A percentile compares a stretch with the other conserved stretches of the same genome.
These are phyloP conservation scores for Catharus bicknelli DNA, from an alignment of 2,113 vertebrate species.

Conservation along the genomic window DNA sequence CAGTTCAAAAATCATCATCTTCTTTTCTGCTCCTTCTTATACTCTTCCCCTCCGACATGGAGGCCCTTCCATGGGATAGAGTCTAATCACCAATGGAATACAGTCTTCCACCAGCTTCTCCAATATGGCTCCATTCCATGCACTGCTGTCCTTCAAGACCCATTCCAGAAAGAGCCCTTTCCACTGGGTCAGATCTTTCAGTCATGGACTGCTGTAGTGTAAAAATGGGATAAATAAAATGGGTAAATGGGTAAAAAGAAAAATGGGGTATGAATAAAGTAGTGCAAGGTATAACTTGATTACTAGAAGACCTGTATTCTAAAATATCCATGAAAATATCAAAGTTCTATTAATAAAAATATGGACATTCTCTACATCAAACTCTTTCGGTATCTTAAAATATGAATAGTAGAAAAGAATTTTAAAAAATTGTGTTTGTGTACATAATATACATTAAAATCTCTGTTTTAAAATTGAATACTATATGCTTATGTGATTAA, in stretches of 20 bases:
- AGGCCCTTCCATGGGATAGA: background rate
- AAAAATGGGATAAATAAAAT: background rate
- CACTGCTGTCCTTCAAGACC: background rate
- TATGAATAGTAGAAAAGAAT: background rate
- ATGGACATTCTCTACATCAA: background rate
- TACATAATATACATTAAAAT: background rate
- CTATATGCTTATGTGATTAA: background rate
- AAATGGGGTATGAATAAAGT: background rate
- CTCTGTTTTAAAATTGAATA: background rate
- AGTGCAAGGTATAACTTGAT: background rate
- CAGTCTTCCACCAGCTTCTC: background rate
- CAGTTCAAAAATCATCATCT: background rate
- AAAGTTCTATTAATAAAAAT: background rate
- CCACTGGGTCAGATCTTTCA: background rate
- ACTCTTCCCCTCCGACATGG: background rate
- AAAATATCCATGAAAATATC: background rate
- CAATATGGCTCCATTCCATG: background rate
- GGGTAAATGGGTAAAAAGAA: background rate
- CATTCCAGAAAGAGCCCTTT: background rate
- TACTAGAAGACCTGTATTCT: background rate
- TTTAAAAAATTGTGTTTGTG: background rate
- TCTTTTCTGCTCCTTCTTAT: background rate
- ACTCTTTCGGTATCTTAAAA: accelerated
- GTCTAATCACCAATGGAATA: background rate
- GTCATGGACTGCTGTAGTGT: background rate